Percentiles rank a stretch among this genome's conserved stretches.
Conservation (phyloP, 2,888 invertebrate species). For the Drosophila quinaria region DNA sequence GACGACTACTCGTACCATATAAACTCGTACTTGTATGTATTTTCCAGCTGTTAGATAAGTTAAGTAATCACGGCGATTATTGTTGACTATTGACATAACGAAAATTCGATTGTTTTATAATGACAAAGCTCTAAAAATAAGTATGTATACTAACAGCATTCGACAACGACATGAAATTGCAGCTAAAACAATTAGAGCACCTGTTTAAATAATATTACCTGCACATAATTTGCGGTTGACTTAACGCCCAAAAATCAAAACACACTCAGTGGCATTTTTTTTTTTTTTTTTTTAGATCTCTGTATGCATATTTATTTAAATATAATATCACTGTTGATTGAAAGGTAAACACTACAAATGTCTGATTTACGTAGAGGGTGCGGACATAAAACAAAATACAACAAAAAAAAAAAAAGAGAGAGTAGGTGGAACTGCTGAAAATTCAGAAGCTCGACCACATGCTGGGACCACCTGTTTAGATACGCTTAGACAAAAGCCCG, state of each 20-base stretch:
- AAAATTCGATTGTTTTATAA: slow-evolving; percentile 79
- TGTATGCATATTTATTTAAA: slow-evolving; percentile 48
- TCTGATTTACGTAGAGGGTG: slow-evolving; percentile 12
- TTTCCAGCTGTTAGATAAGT: slow-evolving; percentile 60
- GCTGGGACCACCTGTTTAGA: slow-evolving; percentile 81
- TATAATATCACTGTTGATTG: slow-evolving; percentile 69
- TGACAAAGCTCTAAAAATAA: slow-evolving; percentile 58
- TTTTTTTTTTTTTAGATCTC: background rate
- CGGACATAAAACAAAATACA: background rate
- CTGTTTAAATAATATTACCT: slow-evolving; percentile 45
- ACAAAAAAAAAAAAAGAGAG: slow-evolving; percentile 36
- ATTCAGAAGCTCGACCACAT: slow-evolving; percentile 64
- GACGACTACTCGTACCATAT: slow-evolving; percentile 8
- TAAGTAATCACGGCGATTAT: slow-evolving; percentile 77
- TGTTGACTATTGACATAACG: slow-evolving; percentile 73
- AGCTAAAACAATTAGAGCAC: slow-evolving; percentile 53
- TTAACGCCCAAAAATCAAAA: slow-evolving; percentile 51
- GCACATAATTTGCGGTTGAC: slow-evolving; percentile 61
- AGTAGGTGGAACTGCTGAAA: slow-evolving; percentile 32
- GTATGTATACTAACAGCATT: slow-evolving; percentile 1
- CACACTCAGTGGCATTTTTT: background rate
- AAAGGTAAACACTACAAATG: slow-evolving; percentile 71
- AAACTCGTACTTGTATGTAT: background rate
- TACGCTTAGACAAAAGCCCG: slow-evolving; percentile 63
- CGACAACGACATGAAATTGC: background rate